Evolutionary conservation across 2,797 vertebrate genomes (phyloP).

Genomic region (Meriones psammophilus): DNA sequence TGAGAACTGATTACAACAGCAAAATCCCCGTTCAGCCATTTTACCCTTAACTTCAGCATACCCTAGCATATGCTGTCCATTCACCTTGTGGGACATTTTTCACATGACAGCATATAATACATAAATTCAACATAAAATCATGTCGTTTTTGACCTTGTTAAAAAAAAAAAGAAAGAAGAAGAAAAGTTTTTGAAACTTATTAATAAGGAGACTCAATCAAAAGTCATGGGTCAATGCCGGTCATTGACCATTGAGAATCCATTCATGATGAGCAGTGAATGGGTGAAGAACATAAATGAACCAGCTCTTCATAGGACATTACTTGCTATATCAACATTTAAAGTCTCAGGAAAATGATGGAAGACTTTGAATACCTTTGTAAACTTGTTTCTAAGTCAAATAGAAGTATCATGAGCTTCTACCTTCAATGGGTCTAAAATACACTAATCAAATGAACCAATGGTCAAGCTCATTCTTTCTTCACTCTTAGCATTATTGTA

Average conservation of each 20-base stretch:
- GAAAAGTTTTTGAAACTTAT: neutral
- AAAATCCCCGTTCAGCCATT: neutral
- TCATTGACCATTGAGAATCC: neutral
- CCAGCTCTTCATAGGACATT: neutral
- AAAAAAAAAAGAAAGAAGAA: conserved; percentile 5
- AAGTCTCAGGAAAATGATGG: neutral
- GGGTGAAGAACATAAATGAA: conserved; percentile 1
- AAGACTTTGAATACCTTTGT: conserved; percentile 12
- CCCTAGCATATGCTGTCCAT: neutral
- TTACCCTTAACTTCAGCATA: neutral
- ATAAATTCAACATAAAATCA: conserved; percentile 45
- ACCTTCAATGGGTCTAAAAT: neutral
- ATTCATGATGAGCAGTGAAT: neutral
- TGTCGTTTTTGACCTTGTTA: conserved; percentile 1
- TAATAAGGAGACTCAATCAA: conserved; percentile 27
- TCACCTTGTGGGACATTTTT: neutral
- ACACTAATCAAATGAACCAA: neutral
- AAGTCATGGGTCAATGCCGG: neutral
- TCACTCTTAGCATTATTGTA: conserved; percentile 25
- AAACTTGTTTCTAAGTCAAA: conserved; percentile 64
- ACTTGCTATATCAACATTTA: neutral
- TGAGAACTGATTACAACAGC: conserved; percentile 31
- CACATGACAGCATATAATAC: neutral
- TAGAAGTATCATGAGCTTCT: neutral
- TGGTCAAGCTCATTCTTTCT: conserved; percentile 8